Percentiles rank a stretch among this genome's conserved stretches.
These are phyloP conservation scores for Amblyopsis hoosieri DNA, from an alignment of 2,797 vertebrate genomes.

Conservation along the genomic window DNA sequence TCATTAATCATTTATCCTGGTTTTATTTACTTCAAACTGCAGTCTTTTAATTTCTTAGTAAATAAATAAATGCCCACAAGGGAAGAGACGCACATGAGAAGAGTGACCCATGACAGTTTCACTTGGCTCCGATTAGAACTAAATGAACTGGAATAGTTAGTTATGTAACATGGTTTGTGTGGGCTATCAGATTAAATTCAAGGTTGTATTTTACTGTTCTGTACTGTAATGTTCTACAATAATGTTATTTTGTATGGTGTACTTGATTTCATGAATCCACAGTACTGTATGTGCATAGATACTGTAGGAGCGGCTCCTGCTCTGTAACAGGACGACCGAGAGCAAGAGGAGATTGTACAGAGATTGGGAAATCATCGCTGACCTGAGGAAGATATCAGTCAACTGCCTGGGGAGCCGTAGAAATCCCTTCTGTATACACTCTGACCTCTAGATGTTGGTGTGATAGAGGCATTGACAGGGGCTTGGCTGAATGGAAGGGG, in stretches of 20 bases:
- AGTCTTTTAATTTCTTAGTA: constrained; percentile 55
- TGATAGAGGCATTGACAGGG: constrained; percentile 36
- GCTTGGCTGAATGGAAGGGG: neutral
- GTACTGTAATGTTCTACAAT: neutral
- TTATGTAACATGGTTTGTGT: neutral
- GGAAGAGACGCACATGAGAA: constrained; percentile 46
- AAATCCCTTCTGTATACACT: constrained; percentile 27
- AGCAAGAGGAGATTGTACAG: neutral
- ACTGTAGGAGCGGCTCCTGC: no score
- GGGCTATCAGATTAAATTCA: neutral
- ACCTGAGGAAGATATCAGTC: constrained; percentile 26
- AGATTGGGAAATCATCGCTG: constrained; percentile 7
- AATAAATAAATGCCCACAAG: constrained; percentile 53
- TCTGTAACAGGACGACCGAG: neutral
- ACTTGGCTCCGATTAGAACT: constrained; percentile 50
- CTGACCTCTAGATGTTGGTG: constrained; percentile 32
- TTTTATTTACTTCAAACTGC: constrained; percentile 31
- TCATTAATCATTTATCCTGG: constrained; percentile 35
- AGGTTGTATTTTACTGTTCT: neutral
- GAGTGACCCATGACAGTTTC: constrained; percentile 57
- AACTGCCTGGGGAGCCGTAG: constrained; percentile 20
- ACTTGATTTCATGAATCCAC: neutral
- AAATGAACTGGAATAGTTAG: constrained; percentile 23
- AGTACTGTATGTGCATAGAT: neutral
- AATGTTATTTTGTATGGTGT: neutral